Percentiles rank a stretch among this genome's conserved stretches.
Evolutionary conservation across 2,113 vertebrate genomes (phyloP).

Genomic region (Syrmaticus mikado): DNA sequence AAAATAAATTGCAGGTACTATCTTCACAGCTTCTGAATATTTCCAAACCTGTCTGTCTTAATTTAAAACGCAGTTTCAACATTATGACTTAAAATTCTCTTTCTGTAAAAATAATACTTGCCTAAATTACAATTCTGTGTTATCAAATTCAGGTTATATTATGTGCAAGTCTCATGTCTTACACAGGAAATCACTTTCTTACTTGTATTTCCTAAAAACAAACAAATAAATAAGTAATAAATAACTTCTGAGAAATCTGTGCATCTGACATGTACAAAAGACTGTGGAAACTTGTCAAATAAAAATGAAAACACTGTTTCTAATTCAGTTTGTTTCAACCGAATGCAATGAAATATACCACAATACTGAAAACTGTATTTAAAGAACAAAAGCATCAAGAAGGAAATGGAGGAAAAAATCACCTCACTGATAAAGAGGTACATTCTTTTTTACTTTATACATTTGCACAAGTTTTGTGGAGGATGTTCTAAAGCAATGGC

Average conservation of each 20-base stretch:
- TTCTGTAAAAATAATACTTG: not conserved
- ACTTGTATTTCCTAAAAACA: not conserved
- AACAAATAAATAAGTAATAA: not conserved
- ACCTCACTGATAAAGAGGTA: not conserved
- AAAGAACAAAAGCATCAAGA: not conserved
- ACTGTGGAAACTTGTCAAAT: not conserved
- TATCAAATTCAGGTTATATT: not conserved
- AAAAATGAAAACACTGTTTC: not conserved
- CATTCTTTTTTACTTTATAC: not conserved
- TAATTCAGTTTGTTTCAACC: not conserved
- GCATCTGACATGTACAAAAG: not conserved
- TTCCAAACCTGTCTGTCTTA: not conserved
- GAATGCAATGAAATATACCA: not conserved
- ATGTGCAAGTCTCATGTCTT: not conserved
- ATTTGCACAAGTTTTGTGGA: fast-evolving
- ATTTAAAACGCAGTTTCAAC: not conserved
- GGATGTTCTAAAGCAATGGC: not conserved
- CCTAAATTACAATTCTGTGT: not conserved
- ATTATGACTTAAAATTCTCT: not conserved
- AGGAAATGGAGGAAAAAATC: not conserved
- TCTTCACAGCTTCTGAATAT: not conserved
- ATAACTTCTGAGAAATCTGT: not conserved
- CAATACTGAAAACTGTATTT: not conserved
- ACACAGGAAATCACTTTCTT: not conserved
- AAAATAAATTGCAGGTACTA: not conserved